Conservation (phyloP, 2,888 invertebrate species). For the Leucophenga maculata region DNA sequence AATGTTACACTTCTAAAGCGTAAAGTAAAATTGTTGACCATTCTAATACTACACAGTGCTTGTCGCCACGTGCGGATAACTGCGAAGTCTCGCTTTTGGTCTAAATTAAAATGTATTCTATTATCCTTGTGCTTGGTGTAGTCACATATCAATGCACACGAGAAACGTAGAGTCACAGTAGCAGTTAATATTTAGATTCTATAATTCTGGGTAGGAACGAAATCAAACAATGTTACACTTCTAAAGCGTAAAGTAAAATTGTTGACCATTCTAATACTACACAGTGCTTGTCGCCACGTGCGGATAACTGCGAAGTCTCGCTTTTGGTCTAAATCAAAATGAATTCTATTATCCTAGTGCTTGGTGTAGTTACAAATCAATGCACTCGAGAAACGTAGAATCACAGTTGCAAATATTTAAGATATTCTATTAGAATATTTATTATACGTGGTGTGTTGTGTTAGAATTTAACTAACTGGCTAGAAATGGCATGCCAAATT, state of each 20-base stretch:
- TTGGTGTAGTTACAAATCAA: constrained; percentile 44
- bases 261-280: constrained; percentile 57
- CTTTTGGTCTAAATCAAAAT: constrained; percentile 64
- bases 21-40: constrained; percentile 40
- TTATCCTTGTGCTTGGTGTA: constrained; percentile 66
- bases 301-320: constrained; percentile 58
- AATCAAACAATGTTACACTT: not conserved
- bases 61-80: constrained; percentile 36
- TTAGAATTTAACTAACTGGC: constrained; percentile 30
- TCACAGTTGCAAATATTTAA: constrained; percentile 43
- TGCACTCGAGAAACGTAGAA: constrained; percentile 68
- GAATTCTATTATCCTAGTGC: constrained; percentile 69
- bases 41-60: constrained; percentile 58
- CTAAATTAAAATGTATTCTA: constrained; percentile 61
- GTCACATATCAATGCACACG: constrained; percentile 52
- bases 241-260: not conserved
- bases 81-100: constrained; percentile 67
- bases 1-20: no score
- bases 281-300: constrained; percentile 41
- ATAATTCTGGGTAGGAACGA: no score
- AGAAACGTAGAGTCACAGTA: constrained; percentile 66
- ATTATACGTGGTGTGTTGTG: no score
- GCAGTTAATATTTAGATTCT: not conserved
- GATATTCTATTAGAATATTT: no score
- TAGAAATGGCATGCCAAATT: no score